Percentiles rank a stretch among this genome's conserved stretches.
These are phyloP conservation scores for Teinopalpus imperialis DNA, from an alignment of 2,888 invertebrate genomes.

Conservation along the genomic window DNA sequence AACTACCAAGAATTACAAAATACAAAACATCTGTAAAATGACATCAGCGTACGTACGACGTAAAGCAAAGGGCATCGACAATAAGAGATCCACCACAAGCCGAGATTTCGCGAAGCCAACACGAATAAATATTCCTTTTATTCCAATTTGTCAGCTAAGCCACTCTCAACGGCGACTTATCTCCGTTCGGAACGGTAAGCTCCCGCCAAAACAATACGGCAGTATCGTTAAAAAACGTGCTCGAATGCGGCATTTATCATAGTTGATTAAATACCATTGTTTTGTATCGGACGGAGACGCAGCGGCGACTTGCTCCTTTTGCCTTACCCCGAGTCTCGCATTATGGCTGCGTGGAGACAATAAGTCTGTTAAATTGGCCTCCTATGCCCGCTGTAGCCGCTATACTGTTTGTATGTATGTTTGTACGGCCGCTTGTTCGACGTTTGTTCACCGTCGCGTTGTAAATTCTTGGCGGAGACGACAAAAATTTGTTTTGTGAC, in stretches of 20 bases:
- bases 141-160: conserved; percentile 82
- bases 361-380: conserved; percentile 81
- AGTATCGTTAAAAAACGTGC: conserved; percentile 80
- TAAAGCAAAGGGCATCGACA: conserved; percentile 27
- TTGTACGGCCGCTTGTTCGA: conserved; percentile 54
- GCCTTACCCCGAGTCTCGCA: conserved; percentile 68
- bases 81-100: conserved; percentile 31
- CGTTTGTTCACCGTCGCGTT: conserved; percentile 47
- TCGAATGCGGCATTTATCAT: conserved; percentile 81
- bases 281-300: conserved; percentile 76
- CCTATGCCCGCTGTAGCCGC: conserved; percentile 65
- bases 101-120: conserved; percentile 46
- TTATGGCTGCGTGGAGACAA: conserved; percentile 77
- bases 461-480: conserved; percentile 48
- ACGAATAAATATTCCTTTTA: conserved; percentile 81
- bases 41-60: background rate
- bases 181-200: conserved; percentile 77
- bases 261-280: conserved; percentile 82
- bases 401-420: conserved; percentile 58
- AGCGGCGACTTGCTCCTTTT: conserved; percentile 63
- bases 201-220: conserved; percentile 80
- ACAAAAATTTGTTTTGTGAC: conserved; percentile 46
- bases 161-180: conserved; percentile 79
- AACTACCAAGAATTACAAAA: conserved; percentile 37
- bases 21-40: conserved; percentile 3